These are phyloP conservation scores for Spinus pinus DNA, from an alignment of 2,797 vertebrate species.

Conservation along the genomic window DNA sequence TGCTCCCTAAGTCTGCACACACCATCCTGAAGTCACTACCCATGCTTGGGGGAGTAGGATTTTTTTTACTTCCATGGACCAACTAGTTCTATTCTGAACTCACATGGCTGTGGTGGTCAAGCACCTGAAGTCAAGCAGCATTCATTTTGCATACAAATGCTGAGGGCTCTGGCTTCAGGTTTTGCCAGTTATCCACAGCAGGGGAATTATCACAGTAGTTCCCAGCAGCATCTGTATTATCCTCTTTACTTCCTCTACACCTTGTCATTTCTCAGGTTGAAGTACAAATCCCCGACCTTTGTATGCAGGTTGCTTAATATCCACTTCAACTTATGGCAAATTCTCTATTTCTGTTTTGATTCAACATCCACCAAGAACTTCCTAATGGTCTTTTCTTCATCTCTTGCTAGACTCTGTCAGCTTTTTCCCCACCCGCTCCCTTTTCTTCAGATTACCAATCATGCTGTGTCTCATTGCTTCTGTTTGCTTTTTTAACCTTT, in stretches of 20 bases:
- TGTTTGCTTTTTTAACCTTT: not conserved
- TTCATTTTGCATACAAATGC: not conserved
- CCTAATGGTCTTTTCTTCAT: not conserved
- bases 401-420: not conserved
- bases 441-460: not conserved
- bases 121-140: not conserved
- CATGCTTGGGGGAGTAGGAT: not conserved
- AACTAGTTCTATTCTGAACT: not conserved
- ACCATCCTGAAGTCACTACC: accelerated
- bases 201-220: not conserved
- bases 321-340: not conserved
- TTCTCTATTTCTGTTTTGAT: not conserved
- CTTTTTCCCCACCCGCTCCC: not conserved
- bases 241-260: slow-evolving; percentile 13
- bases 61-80: not conserved
- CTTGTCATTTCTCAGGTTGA: not conserved
- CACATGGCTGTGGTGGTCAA: accelerated
- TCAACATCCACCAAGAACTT: not conserved
- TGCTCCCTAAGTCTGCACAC: not conserved
- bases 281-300: not conserved
- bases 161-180: not conserved
- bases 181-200: not conserved
- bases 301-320: not conserved
- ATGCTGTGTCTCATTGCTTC: not conserved
- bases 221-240: not conserved